These are phyloP conservation scores for Tapirus indicus DNA, from an alignment of 2,797 vertebrate genomes.

Conservation along the genomic window DNA sequence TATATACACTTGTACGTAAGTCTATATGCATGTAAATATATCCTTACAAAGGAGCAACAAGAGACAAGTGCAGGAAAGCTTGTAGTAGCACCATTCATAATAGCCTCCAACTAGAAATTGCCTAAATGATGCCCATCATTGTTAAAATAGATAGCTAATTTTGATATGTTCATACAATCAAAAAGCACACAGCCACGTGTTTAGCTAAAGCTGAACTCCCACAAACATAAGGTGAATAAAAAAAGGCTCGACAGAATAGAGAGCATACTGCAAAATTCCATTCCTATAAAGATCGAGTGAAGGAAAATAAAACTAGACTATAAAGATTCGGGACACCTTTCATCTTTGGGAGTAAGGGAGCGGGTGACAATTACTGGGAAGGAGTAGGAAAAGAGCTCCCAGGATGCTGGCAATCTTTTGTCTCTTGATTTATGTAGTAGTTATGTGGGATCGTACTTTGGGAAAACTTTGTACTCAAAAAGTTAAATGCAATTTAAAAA, in stretches of 20 bases:
- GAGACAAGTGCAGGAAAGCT: neutral
- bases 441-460: neutral
- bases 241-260: neutral
- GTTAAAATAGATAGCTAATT: neutral
- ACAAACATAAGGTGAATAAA: neutral
- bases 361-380: neutral
- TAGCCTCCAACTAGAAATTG: neutral
- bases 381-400: neutral
- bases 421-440: neutral
- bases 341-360: too few species aligned
- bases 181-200: neutral
- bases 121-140: neutral
- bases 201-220: neutral
- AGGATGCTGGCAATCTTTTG: neutral
- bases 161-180: neutral
- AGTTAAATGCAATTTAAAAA: neutral
- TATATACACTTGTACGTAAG: rapidly evolving
- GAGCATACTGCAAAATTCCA: neutral
- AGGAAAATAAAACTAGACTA: neutral
- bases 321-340: neutral
- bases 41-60: neutral
- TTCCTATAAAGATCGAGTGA: neutral
- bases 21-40: neutral
- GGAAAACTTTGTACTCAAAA: neutral
- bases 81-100: neutral